Conservation (phyloP, 35 echinoderm and acorn worm species). For the Nesometra sesokonis region DNA sequence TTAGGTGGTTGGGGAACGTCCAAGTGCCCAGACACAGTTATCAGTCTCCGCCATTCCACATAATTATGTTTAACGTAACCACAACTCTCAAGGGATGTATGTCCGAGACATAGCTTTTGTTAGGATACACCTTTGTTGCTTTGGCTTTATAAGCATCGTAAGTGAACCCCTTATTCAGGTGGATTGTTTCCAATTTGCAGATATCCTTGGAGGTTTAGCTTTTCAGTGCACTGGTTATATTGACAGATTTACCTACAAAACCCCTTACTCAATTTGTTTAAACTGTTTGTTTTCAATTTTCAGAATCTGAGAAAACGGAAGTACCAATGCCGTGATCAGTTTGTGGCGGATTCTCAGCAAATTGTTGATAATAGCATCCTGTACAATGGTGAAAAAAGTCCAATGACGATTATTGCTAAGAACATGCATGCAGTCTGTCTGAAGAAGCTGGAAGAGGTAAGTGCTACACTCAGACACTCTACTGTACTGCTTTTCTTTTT, state of each 20-base stretch:
- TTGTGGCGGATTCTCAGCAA: conserved; percentile 50
- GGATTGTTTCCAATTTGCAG: too few species aligned
- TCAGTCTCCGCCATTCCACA: not conserved
- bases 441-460: conserved; percentile 84
- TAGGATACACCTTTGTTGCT: not conserved
- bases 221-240: not conserved
- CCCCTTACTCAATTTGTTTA: not conserved
- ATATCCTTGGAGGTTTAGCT: too few species aligned
- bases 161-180: too few species aligned
- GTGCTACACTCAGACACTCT: not conserved
- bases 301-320: conserved; percentile 57
- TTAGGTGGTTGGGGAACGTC: not conserved
- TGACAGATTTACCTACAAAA: not conserved
- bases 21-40: not conserved
- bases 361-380: conserved; percentile 86
- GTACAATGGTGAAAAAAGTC: conserved; percentile 90
- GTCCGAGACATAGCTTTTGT: not conserved
- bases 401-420: conserved; percentile 74
- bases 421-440: conserved; percentile 68
- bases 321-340: conserved; percentile 69
- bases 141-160: too few species aligned
- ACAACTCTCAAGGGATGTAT: not conserved
- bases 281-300: not conserved
- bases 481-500: too few species aligned
- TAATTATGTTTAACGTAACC: not conserved